Percentiles rank a stretch among this genome's conserved stretches.
These are phyloP conservation scores for Artemia sp. DNA, from an alignment of 2,888 invertebrate genomes.

Conservation along the genomic window DNA sequence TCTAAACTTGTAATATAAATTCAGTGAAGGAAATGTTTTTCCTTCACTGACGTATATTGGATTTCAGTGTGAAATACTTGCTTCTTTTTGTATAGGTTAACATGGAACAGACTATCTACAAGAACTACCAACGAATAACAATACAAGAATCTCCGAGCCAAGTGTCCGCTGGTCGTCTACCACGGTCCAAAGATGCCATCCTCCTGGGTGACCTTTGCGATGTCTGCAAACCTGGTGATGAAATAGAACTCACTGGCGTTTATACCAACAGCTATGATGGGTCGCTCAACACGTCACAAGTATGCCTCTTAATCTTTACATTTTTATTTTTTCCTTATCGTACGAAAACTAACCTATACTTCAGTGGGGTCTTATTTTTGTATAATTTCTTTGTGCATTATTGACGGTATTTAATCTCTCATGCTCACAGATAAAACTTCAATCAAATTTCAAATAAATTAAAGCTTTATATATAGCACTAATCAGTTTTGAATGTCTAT, in stretches of 20 bases:
- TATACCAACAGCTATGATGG: constrained; percentile 97
- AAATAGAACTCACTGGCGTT: constrained; percentile 76
- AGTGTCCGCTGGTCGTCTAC: constrained; percentile 91
- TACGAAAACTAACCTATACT: no score
- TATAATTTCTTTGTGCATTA: no score
- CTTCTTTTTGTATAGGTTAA: constrained; percentile 50
- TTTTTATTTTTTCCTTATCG: no score
- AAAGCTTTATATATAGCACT: no score
- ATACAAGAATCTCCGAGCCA: constrained; percentile 95
- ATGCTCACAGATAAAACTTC: no score
- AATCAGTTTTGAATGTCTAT: no score
- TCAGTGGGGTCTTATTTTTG: no score
- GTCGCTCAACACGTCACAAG: constrained; percentile 78
- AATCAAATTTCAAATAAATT: no score
- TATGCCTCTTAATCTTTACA: neutral
- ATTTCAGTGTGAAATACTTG: neutral
- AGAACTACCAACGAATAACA: constrained; percentile 94
- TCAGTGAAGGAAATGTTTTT: no score
- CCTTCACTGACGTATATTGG: neutral
- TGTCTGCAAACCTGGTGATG: constrained; percentile 93
- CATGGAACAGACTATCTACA: constrained; percentile 95
- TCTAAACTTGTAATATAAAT: no score
- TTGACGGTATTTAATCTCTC: no score
- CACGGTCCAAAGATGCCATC: constrained; percentile 91
- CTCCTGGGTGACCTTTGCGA: constrained; percentile 87